Base-by-base conservation (phyloP, 2,888 invertebrate species). In the Tholera decimalis region DNA sequence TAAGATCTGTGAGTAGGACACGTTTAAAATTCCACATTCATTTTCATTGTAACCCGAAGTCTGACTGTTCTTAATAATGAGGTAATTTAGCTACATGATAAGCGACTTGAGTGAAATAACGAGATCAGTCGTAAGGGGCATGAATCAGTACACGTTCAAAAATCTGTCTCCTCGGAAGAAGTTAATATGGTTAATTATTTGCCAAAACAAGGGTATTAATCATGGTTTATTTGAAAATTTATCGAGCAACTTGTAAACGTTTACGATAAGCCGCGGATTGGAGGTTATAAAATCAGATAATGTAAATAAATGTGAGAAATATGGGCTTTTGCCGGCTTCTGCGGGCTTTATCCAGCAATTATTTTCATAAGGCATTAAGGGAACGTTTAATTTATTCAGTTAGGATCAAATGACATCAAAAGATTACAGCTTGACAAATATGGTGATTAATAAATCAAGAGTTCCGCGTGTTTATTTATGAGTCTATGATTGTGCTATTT, bases 101-200 rank as follows among this genome's bases (percentile, higher is more conserved):
- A 44, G 33, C 26, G 49, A 63, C 26, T 24, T 39, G 62, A 65
- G 71, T 76, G 51, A 69, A 71, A 67, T 69, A 74, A 72, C 54
- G 72, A 67, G 74, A 67, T 64, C 47, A 65, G 24, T 53, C 46
- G 66, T 49, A 55, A 61, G 49, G 5, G 11, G 26, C 51, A 71
- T 83, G 66, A 81, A 84, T 85, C 81, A 80, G 78, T 77, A 78
- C 54, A 60, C 71, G 72, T 68, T 73, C 73, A 73, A 70, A 75
- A 79, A 84, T 85, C 82, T 76, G 79, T 85, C 80, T 79, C 80
- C 26, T 30, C n/a, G 56, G 57, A 46, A 73, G 57, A 79, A 83
- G 71, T 83, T 85, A 83, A 87, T 83, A 80, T 77, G 77, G 75
- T 83, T 79, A 84, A 86, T 84, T 83, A 85, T 83, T 80, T 80